Evolutionary conservation across 2,113 vertebrate species (phyloP).

Genomic region (Cnemophilus loriae): DNA sequence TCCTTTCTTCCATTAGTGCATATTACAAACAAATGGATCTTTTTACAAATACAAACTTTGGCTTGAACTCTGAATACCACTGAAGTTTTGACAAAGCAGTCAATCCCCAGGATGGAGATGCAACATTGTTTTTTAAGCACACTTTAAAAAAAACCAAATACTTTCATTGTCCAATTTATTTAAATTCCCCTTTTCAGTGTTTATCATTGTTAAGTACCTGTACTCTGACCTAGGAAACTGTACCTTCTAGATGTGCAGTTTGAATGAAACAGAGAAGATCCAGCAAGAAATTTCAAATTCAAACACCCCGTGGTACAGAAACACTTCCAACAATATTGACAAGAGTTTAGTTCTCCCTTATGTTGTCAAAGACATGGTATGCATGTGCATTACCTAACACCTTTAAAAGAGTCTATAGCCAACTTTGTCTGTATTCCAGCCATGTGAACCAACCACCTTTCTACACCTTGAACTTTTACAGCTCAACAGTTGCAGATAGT

Average conservation of each 20-base stretch:
- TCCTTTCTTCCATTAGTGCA: not conserved
- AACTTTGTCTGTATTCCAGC: not conserved
- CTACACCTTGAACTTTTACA: not conserved
- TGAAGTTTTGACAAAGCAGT: not conserved
- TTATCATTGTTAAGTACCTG: not conserved
- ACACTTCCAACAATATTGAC: not conserved
- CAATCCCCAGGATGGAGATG: not conserved
- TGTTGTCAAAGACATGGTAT: not conserved
- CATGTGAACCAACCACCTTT: not conserved
- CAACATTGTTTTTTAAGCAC: not conserved
- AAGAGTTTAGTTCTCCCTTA: not conserved
- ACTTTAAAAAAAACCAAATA: not conserved
- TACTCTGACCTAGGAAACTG: not conserved
- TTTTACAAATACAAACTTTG: not conserved
- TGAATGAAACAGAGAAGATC: not conserved
- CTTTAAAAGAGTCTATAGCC: not conserved
- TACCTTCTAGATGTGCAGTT: not conserved
- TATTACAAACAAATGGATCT: not conserved
- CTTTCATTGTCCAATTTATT: not conserved
- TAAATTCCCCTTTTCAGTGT: not conserved
- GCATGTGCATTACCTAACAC: not conserved
- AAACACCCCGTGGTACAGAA: not conserved
- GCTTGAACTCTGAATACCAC: not conserved
- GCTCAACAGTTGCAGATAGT: not conserved
- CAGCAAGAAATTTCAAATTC: not conserved